Evolutionary conservation across 2,113 vertebrate genomes (phyloP).

Genomic region (Silurus glanis): DNA sequence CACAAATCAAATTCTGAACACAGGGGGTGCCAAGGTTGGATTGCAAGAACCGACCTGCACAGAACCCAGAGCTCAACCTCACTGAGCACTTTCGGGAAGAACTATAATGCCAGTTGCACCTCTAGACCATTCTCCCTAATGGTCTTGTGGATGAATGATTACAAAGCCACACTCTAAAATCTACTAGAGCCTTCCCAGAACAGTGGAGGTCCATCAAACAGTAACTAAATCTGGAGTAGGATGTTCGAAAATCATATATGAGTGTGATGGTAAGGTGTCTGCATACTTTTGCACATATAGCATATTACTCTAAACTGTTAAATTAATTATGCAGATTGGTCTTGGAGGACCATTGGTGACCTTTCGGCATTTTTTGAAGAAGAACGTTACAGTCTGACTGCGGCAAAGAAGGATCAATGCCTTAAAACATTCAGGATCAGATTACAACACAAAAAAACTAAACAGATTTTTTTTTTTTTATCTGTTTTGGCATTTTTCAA

Average conservation of each 20-base stretch:
- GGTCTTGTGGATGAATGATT: background rate
- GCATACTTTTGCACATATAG: background rate
- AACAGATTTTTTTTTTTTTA: background rate
- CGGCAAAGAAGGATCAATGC: background rate
- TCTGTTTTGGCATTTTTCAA: background rate
- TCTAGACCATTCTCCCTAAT: background rate
- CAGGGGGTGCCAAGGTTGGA: background rate
- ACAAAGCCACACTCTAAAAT: background rate
- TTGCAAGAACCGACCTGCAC: background rate
- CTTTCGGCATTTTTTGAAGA: background rate
- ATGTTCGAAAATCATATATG: background rate
- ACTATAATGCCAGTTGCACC: background rate
- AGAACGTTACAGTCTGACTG: background rate
- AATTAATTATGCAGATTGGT: background rate
- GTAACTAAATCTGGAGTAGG: background rate
- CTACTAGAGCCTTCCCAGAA: background rate
- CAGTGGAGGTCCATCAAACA: background rate
- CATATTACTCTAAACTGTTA: background rate
- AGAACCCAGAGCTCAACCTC: background rate
- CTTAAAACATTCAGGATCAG: background rate
- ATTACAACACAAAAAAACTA: background rate
- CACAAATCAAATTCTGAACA: background rate
- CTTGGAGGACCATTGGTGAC: background rate
- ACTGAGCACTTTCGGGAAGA: background rate
- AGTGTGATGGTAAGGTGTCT: background rate